These are phyloP conservation scores for Saguinus imperator DNA, from an alignment of 2,113 vertebrate genomes.

Conservation along the genomic window DNA sequence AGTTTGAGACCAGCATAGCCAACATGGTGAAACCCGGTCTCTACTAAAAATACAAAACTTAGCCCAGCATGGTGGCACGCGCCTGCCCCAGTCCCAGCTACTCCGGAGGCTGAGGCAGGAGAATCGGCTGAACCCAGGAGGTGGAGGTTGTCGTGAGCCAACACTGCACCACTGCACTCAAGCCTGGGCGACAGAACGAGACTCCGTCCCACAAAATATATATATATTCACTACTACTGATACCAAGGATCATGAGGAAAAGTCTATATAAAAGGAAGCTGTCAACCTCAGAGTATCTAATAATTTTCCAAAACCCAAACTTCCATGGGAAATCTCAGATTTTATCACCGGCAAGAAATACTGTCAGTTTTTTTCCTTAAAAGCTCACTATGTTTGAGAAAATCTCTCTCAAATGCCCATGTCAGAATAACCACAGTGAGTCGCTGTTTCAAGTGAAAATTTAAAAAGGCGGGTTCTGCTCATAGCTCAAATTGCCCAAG, in stretches of 20 bases:
- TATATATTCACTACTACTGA: not conserved
- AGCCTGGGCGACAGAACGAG: too few species aligned
- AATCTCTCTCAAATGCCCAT: not conserved
- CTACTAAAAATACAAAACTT: too few species aligned
- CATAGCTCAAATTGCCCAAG: not conserved
- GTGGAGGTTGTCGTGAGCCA: too few species aligned
- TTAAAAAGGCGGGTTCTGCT: not conserved
- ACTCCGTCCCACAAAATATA: too few species aligned
- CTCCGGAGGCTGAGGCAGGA: too few species aligned
- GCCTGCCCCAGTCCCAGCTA: too few species aligned
- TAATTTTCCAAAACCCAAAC: conserved; percentile 24
- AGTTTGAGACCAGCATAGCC: too few species aligned
- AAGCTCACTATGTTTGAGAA: not conserved
- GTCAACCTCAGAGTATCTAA: not conserved
- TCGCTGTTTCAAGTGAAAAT: not conserved
- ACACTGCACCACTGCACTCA: too few species aligned
- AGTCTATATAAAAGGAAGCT: not conserved
- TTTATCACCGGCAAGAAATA: conserved; percentile 5
- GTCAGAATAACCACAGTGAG: not conserved
- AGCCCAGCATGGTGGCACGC: too few species aligned
- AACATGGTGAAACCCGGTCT: too few species aligned
- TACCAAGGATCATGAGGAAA: not conserved
- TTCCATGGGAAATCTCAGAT: conserved; percentile 10
- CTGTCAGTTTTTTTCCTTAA: not conserved
- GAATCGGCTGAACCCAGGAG: too few species aligned